A percentile compares a stretch with the other conserved stretches of the same genome.
phyloP scores from a whole-genome alignment of 2,888 invertebrate species.

The Brenthis daphne region DNA sequence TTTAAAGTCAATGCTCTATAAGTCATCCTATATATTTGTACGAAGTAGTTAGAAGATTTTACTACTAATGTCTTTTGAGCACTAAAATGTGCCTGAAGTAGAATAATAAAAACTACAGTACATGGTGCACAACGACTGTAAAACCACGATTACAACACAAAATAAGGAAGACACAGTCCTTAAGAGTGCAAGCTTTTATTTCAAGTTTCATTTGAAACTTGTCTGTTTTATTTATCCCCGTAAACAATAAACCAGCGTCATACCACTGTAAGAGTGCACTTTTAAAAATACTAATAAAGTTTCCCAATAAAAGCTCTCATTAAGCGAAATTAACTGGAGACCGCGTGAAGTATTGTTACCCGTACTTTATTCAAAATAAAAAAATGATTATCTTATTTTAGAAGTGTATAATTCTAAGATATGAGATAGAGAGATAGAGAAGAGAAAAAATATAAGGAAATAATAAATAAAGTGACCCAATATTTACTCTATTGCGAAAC shows the following conservation, averaged over 20 bases:
- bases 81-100: constrained; percentile 21
- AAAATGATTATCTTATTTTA: too few relatives aligned
- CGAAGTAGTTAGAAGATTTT: constrained; percentile 13
- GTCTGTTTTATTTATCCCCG: constrained; percentile 26
- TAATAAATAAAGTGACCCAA: too few relatives aligned
- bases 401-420: too few relatives aligned
- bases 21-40: background rate
- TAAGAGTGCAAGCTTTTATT: constrained; percentile 50
- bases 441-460: too few relatives aligned
- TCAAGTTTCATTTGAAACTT: constrained; percentile 47
- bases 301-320: constrained; percentile 61
- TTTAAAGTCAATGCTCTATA: background rate
- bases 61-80: constrained; percentile 17
- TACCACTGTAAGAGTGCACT: constrained; percentile 31
- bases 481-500: too few relatives aligned
- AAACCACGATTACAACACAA: constrained; percentile 36
- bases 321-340: constrained; percentile 49
- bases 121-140: constrained; percentile 24
- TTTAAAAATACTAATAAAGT: constrained; percentile 54
- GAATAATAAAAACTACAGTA: constrained; percentile 20
- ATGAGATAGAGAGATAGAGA: too few relatives aligned
- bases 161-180: constrained; percentile 45
- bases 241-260: constrained; percentile 28
- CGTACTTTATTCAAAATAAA: too few relatives aligned
- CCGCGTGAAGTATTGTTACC: constrained; percentile 1